Evolutionary conservation across 2,888 invertebrate genomes (phyloP), one percentile per base, ranked within the genome.

Genomic region (Epinotia demarniana): DNA sequence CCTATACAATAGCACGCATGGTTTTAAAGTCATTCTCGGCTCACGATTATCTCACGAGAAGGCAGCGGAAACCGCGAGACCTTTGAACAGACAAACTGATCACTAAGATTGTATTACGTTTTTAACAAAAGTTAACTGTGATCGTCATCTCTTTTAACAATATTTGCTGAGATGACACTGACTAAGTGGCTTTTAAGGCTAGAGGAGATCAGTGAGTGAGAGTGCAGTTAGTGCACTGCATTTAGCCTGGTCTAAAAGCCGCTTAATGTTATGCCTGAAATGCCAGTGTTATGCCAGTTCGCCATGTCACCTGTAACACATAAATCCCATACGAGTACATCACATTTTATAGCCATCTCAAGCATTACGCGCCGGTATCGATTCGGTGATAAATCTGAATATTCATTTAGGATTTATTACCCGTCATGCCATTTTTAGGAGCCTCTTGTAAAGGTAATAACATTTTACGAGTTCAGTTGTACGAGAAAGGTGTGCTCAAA

Each of bases 361-460:
- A 72, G 62, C 61, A 61, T 75, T 71, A 61, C 66, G 70, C 60
- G 64, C 61, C 58, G 23, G 67, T 73, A 73, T 77, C 77, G 77
- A 77, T 75, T 62, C 67, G 27, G 67, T 67, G 43, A 71, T 75
- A 72, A 75, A 75, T 75, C 75, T 75, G 75, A 75, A 75, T 75
- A 75, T 75, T 75, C 75, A 75, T 71, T 75, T 66, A 66, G 75
- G 75, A 75, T 75, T 75, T 75, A 75, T 72, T 71, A 13, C 53
- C 70, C 73, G 73, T 74, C 71, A 71, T 70, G 61, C 77, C 70
- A 67, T 75, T 75, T 71, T 75, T 64, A 67, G 69, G 27, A 60
- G 46, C 58, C 72, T 71, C 71, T 71, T 75, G 66, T 39, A 67
- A 46, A 60, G 61, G 67, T 72, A 67, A 75, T 72, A 75, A 75